Base-by-base conservation (phyloP, 2,113 vertebrate species). In the Pholis gunnellus region DNA sequence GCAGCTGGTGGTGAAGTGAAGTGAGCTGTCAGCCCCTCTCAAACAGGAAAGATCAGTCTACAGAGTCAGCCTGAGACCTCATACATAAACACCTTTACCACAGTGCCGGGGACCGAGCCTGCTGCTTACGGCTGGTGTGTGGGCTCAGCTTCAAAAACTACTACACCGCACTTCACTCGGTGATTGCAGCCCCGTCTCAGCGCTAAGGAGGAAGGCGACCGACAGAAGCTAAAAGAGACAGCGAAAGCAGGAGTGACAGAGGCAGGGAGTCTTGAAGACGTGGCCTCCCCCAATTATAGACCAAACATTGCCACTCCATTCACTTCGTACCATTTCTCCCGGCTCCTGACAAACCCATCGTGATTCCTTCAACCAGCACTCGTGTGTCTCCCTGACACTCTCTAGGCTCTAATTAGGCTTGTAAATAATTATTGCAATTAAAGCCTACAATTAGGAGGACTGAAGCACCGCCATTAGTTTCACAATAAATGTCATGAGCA, bases 381-480 rank as follows among this genome's bases (percentile, higher is more conserved):
- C 83, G 29, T 79, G 87, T 82, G 59, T 92, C 91, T 95, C 91
- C 76, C 86, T 72, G 85, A 94, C 93, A 91, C 93, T 93, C 88
- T 91, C 90, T 90, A 81, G 85, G 93, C 94, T 95, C 95, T 95
- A 95, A 96, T 95, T 96, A 95, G 94, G 89, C 95, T 94, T 94
- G 95, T 95, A 96, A 95, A 96, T 96, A 95, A 96, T 96, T 93
- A 95, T 95, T 95, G 95, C 95, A 95, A 95, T 96, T 95, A 96
- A 95, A 95, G 94, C 93, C 94, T 90, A 94, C 95, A 95, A 96
- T 95, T 95, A 95, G 88, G 86, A 88, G 89, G 81, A 94, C 90
- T 86, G 91, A 93, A 92, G 94, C 90, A 78, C 92, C 76, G 88
- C 92, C 93, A 94, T 95, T 94, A 94, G 88, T 84, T 86, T 92